Percentiles rank a stretch among this genome's conserved stretches.
Evolutionary conservation across 2,113 vertebrate genomes (phyloP).

Genomic region (Muntiacus reevesi): DNA sequence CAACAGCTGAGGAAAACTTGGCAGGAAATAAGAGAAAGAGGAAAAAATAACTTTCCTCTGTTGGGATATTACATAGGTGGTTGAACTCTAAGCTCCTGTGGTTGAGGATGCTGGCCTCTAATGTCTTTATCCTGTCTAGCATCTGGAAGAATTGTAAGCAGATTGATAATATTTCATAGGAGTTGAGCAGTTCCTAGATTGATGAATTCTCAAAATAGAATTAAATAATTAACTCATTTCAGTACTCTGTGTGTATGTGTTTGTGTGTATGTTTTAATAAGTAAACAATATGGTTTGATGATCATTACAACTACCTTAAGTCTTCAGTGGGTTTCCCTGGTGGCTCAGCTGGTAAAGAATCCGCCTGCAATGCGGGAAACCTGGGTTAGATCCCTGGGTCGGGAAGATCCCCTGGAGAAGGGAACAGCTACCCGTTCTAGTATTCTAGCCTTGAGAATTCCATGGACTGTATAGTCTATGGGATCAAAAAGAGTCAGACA

Average conservation of each 20-base stretch:
- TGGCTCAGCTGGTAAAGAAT: background rate
- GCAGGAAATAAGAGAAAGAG: background rate
- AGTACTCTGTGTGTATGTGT: background rate
- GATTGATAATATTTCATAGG: background rate
- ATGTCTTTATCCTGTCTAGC: background rate
- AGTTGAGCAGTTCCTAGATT: background rate
- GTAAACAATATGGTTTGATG: background rate
- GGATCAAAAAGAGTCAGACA: background rate
- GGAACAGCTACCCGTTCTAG: fast-evolving
- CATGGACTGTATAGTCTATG: background rate
- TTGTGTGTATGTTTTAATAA: background rate
- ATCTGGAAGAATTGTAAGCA: background rate
- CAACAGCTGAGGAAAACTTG: background rate
- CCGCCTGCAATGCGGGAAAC: fast-evolving
- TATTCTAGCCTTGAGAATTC: background rate
- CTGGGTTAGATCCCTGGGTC: background rate
- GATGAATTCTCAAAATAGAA: background rate
- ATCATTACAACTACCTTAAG: background rate
- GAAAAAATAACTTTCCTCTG: background rate
- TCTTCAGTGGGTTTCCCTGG: background rate
- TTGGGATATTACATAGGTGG: background rate
- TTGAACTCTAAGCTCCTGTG: background rate
- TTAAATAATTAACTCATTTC: background rate
- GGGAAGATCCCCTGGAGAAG: background rate
- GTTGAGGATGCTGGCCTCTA: background rate